Evolutionary conservation across 1,140 invertebrate species (phyloP).

Genomic region (Euwallacea fornicatus): DNA sequence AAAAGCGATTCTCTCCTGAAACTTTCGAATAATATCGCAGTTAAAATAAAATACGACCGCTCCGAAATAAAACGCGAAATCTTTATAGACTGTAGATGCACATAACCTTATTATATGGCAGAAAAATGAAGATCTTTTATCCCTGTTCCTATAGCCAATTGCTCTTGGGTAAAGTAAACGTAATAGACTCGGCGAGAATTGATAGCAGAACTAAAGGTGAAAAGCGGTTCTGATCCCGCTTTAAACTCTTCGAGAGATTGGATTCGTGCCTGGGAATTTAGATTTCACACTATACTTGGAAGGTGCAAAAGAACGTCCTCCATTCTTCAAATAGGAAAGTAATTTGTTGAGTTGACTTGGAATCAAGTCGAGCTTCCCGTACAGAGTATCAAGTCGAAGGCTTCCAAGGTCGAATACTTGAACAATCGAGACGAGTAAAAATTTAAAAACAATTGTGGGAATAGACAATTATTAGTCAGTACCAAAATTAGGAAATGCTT

Average conservation of each 20-base stretch:
- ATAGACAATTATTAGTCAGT: no score
- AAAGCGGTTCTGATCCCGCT: constrained; percentile 48
- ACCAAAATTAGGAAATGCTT: no score
- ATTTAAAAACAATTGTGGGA: no score
- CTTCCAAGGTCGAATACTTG: no score
- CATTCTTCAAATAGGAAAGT: no score
- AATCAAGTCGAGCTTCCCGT: no score
- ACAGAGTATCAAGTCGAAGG: no score
- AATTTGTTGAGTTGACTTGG: no score
- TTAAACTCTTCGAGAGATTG: constrained; percentile 49
- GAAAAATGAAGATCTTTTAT: constrained; percentile 50
- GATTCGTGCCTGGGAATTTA: constrained; percentile 44
- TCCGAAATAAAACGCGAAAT: constrained; percentile 39
- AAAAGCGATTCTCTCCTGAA: constrained; percentile 36
- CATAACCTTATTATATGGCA: constrained; percentile 47
- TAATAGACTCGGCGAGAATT: constrained; percentile 50
- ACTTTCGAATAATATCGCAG: constrained; percentile 37
- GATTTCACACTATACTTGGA: constrained; percentile 6
- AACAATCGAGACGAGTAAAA: no score
- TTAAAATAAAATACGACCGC: constrained; percentile 38
- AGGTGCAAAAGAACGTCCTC: no score
- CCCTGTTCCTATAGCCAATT: constrained; percentile 46
- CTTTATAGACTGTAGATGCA: constrained; percentile 44
- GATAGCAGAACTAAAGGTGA: constrained; percentile 51
- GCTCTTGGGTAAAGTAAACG: constrained; percentile 45